These are phyloP conservation scores for Eurystomus gularis DNA, from an alignment of 2,113 vertebrate genomes.

Conservation along the genomic window DNA sequence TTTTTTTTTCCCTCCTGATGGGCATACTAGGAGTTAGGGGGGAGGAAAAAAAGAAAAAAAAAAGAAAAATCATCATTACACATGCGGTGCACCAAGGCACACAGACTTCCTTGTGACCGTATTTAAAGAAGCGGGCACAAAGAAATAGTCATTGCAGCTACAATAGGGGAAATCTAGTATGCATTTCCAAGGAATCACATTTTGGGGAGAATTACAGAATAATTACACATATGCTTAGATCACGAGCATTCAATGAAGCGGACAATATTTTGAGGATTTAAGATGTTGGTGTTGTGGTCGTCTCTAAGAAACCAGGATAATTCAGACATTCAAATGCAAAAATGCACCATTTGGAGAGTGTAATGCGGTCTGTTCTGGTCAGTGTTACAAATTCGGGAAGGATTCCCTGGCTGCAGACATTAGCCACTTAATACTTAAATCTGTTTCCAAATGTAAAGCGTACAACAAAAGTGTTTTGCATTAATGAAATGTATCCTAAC, in stretches of 20 bases:
- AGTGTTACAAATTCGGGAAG: slow-evolving; percentile 86
- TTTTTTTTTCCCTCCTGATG: background rate
- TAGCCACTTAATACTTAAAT: slow-evolving; percentile 88
- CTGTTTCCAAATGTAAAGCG: slow-evolving; percentile 86
- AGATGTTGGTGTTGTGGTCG: slow-evolving; percentile 86
- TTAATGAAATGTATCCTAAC: slow-evolving; percentile 77
- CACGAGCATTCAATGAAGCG: slow-evolving; percentile 87
- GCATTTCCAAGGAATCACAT: slow-evolving; percentile 89
- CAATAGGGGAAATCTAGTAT: slow-evolving; percentile 80
- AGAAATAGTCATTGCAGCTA: slow-evolving; percentile 87
- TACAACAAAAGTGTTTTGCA: slow-evolving; percentile 83
- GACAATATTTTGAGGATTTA: slow-evolving; percentile 95
- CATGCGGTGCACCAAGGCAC: slow-evolving; percentile 77
- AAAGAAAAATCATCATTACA: slow-evolving; percentile 73
- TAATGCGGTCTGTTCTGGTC: slow-evolving; percentile 86
- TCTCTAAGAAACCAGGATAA: slow-evolving; percentile 87
- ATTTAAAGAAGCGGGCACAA: slow-evolving; percentile 82
- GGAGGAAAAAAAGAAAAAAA: background rate
- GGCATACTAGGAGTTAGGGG: background rate
- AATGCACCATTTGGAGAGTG: slow-evolving; percentile 85
- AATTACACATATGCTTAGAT: slow-evolving; percentile 95
- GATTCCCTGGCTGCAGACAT: slow-evolving; percentile 84
- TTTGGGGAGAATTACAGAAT: slow-evolving; percentile 91
- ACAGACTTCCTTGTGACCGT: slow-evolving; percentile 79
- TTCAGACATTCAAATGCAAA: slow-evolving; percentile 94